Conservation (phyloP, 2,888 invertebrate genomes). For the Lymantria monacha region DNA sequence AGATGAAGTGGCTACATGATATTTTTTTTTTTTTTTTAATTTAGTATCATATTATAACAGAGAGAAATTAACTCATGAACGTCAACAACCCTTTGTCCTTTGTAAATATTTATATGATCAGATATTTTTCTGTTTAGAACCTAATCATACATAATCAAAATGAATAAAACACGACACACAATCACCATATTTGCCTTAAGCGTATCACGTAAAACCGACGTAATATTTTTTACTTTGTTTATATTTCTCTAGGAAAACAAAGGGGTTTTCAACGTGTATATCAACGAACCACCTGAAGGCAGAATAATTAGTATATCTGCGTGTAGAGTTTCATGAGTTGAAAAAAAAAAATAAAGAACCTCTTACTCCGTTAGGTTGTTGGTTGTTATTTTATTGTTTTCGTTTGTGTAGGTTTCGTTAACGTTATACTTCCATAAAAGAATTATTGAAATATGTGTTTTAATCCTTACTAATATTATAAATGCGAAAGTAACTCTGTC, state of each 20-base stretch:
- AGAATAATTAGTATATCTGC: conserved; percentile 48
- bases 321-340: conserved; percentile 31
- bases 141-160: conserved; percentile 1
- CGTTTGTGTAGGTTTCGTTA: conserved; percentile 14
- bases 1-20: no score
- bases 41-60: no score
- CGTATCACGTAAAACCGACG: conserved; percentile 20
- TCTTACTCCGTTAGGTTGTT: conserved; percentile 18
- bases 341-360: conserved; percentile 18
- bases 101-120: no score
- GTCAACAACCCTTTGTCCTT: no score
- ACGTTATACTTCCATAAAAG: no score
- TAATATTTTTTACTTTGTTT: conserved; percentile 35
- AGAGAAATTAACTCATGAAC: no score
- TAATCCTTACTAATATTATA: no score
- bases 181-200: conserved; percentile 35
- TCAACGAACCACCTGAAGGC: conserved; percentile 40
- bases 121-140: not conserved
- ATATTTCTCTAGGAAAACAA: conserved; percentile 42
- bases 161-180: conserved; percentile 16
- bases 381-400: conserved; percentile 14
- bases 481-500: no score
- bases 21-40: no score
- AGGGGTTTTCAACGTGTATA: conserved; percentile 21
- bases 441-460: no score